Evolutionary conservation across 2,888 invertebrate genomes (phyloP), one percentile per base, ranked within the genome.

Genomic region (Phalangium opilio): DNA sequence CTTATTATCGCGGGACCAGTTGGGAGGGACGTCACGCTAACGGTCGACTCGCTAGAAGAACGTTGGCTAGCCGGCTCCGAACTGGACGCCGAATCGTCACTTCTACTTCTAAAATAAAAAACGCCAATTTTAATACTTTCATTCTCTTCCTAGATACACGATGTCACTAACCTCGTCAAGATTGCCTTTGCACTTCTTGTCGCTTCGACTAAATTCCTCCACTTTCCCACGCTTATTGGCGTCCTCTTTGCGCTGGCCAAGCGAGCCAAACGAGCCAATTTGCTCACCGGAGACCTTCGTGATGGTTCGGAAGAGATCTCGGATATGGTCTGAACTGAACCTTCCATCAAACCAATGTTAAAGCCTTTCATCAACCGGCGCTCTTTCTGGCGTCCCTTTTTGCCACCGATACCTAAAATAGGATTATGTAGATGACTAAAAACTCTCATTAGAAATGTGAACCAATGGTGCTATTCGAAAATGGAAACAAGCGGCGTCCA

Each of bases 331-430:
- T 38, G 45, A 39, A 45, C 49, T 17, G 55, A 55, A 43, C 55
- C 50, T 42, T 55, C 55, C 3, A 53, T 51, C 8, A 55, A 45
- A 33, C 57, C 55, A 36, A 58, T 86, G 70, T 90, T 87, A 73
- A 90, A 89, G 14, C 85, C 89, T 67, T 90, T 90, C 86, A 90
- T 87, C 47, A 90, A 71, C 1, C 90, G 76, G 0, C 90, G 76
- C 66, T 90, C 90, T 67, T 89, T 86, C 66, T 87, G 87, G 0
- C 89, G 78, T 65, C 89, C 87, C 70, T 89, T 90, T 69, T 89
- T 89, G 47, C 89, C 89, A 55, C 87, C 86, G 52, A 84, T 80
- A 62, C 83, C 84, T 81, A 7, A 38, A 27, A 27, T 7, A 27
- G n/a, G n/a, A n/a, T n/a, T n/a, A n/a, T n/a, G n/a, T n/a, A n/a